A percentile compares a stretch with the other conserved stretches of the same genome.
Conservation (phyloP, 2,113 vertebrate species). For the Menidia beryllina region DNA sequence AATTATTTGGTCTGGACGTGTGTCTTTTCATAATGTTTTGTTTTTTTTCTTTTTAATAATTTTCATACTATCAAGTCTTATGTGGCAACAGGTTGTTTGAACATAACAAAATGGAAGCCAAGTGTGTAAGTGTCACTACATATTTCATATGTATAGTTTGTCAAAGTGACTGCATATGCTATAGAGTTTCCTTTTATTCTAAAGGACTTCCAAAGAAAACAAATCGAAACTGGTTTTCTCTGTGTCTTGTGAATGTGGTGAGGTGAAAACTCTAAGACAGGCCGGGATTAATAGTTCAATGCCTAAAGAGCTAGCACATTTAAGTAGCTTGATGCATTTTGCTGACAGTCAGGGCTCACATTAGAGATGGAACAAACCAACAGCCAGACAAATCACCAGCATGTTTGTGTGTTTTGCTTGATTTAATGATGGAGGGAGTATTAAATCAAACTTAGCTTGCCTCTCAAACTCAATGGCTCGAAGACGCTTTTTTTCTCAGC, state of each 20-base stretch:
- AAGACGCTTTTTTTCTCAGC: slow-evolving; percentile 6
- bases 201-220: slow-evolving; percentile 9
- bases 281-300: slow-evolving; percentile 48
- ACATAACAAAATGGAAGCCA: not conserved
- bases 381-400: slow-evolving; percentile 56
- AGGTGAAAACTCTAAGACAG: slow-evolving; percentile 39
- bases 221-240: slow-evolving; percentile 23
- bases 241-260: slow-evolving; percentile 19
- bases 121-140: not conserved
- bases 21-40: not conserved
- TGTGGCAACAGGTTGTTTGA: not conserved
- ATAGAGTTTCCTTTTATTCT: slow-evolving; percentile 3
- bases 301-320: slow-evolving; percentile 36
- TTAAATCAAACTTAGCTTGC: slow-evolving; percentile 45
- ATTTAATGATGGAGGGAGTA: slow-evolving; percentile 45
- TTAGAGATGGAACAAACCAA: slow-evolving; percentile 42
- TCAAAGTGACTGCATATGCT: not conserved
- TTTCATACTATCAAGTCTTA: not conserved
- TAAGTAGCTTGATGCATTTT: slow-evolving; percentile 54
- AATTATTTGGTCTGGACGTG: not conserved
- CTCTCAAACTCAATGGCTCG: slow-evolving; percentile 3
- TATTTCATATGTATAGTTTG: not conserved
- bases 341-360: slow-evolving; percentile 52
- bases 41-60: not conserved
- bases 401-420: slow-evolving; percentile 58